phyloP scores from a whole-genome alignment of 2,797 vertebrate genomes.

The Danio choprae region DNA sequence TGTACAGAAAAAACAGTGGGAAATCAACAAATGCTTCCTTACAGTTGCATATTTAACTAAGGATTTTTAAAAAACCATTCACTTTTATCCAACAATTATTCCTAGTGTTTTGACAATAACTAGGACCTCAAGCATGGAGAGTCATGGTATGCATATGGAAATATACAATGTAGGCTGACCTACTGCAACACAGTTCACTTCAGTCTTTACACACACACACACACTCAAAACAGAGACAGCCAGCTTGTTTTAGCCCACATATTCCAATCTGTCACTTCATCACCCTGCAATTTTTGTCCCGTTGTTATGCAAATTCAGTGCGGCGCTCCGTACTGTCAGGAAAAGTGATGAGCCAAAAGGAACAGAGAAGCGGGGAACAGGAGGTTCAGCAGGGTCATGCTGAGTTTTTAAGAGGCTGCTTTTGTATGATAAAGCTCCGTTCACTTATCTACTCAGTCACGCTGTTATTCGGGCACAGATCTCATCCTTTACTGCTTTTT shows the following conservation, averaged over 20 bases:
- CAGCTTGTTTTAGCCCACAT: constrained; percentile 71
- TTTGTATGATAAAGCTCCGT: constrained; percentile 52
- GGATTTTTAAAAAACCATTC: background rate
- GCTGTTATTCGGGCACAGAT: constrained; percentile 45
- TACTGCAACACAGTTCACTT: constrained; percentile 19
- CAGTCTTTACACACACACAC: constrained; percentile 40
- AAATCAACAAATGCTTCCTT: background rate
- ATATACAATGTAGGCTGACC: background rate
- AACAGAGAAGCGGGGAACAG: constrained; percentile 34
- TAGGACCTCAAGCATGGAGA: background rate
- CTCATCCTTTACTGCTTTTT: constrained; percentile 43
- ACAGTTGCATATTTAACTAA: background rate
- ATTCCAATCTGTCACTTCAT: constrained; percentile 69
- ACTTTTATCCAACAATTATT: background rate
- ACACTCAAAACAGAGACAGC: constrained; percentile 50
- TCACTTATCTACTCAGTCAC: constrained; percentile 50
- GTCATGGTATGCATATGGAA: constrained; percentile 7
- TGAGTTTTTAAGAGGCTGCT: constrained; percentile 58
- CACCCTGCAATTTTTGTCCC: constrained; percentile 60
- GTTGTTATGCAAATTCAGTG: constrained; percentile 74
- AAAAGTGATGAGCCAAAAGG: constrained; percentile 69
- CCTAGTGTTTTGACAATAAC: constrained; percentile 28
- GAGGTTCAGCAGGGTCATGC: constrained; percentile 53
- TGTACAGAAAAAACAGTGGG: background rate
- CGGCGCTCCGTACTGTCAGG: constrained; percentile 64